Conservation (phyloP, 2,797 vertebrate genomes). For the Peromyscus attwateri region DNA sequence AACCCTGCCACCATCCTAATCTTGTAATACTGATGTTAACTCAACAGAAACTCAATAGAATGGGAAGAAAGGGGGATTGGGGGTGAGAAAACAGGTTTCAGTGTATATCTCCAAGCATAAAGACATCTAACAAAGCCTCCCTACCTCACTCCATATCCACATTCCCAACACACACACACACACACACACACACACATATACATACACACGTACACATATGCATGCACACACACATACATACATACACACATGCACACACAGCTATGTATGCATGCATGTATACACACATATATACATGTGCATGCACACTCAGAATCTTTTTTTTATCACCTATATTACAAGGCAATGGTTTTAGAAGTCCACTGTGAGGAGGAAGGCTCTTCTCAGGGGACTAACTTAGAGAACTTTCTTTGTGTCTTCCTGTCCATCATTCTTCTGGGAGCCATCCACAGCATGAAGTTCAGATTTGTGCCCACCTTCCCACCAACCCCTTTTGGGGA, state of each 20-base stretch:
- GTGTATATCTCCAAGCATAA: not conserved
- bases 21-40: not conserved
- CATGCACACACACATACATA: not conserved
- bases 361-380: not conserved
- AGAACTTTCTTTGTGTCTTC: not conserved
- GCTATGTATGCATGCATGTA: not conserved
- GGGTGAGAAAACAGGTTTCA: not conserved
- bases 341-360: not conserved
- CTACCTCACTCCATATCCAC: not conserved
- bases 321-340: not conserved
- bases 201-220: not conserved
- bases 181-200: not conserved
- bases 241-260: not conserved
- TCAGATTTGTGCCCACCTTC: not conserved
- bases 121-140: not conserved
- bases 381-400: not conserved
- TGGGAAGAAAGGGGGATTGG: not conserved
- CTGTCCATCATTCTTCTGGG: not conserved
- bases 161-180: not conserved
- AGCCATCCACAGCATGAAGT: not conserved
- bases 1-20: not conserved
- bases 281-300: not conserved
- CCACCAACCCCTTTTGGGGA: not conserved
- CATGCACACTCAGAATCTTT: not conserved
- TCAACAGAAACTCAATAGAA: not conserved